Evolutionary conservation across 1,140 invertebrate species (phyloP), one percentile per base, ranked within the genome.

Genomic region (Psix sp.): DNA sequence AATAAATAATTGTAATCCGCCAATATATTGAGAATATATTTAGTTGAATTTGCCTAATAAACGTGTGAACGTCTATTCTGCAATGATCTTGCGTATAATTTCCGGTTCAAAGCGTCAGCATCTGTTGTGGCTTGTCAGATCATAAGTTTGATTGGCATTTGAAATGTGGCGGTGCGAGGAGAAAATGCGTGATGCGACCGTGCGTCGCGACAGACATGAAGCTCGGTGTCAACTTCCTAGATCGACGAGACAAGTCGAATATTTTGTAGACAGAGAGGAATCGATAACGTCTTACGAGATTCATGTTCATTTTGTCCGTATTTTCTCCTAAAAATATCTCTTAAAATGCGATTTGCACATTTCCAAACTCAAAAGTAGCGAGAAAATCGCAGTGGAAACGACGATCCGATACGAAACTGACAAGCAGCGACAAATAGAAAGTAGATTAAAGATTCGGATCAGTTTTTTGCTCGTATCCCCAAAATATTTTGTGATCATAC

Each of bases 101-200:
- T 74, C 71, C 71, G 54, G 56, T 56, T 54, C 39, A 57, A 67
- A 38, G 48, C 42, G 38, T 42, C 35, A n/a, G 36, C 46, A 54
- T 74, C 54, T 67, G 71, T 67, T 66, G 71, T 40, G 57, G 63
- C 38, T 74, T 67, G 57, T 66, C 71, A 74, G 62, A 74, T 74
- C 62, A 67, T 48, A 74, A 67, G 62, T 74, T 74, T 67, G 71
- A 74, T 67, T 74, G 71, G 63, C 71, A 45, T 57, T 24, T 46
- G 62, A 63, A 67, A 67, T 54, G 48, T 31, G 62, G 5, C 36
- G 56, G 21, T 62, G 49, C 29, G 43, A 39, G 62, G 52, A n/a
- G n/a, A n/a, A n/a, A 72, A 72, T 60, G 68, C 46, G n/a, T n/a
- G 33, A 31, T 40, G 70, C 56, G 14, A 59, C 60, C n/a, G n/a